Base-by-base conservation (phyloP, 1,140 invertebrate species). In the Tetragnatha versicolor region DNA sequence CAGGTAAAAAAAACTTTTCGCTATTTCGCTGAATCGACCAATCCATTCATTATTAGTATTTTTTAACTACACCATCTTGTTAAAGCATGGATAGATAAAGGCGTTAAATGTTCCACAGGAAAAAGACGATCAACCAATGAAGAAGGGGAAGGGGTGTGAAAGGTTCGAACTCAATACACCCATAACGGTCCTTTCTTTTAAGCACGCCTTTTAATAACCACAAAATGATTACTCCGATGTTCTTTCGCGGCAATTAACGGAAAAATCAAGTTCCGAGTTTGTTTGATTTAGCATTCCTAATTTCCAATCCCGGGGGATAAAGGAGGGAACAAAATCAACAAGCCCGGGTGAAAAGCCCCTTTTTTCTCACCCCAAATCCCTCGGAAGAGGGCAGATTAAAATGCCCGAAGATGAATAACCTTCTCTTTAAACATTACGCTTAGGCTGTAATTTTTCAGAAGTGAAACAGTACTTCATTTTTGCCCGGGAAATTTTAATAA, bases 221-320 rank as follows among this genome's bases (percentile, higher is more conserved):
- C 47, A 37, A 70, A 70, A 55, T 70, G 68, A 70, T 70, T 70
- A 53, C 68, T 37, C 29, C 49, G 49, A 35, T 70, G 68, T 70
- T 70, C 68, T 70, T 70, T 9, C 51, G 0, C 22, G 22, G 68
- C 39, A 70, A 70, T 70, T 70, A 70, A 70, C 49, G 68, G 37
- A 70, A 70, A 70, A 55, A 53, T 20, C 31, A 1, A 49, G 10
- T 29, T 70, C 61, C 55, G 14, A 70, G 55, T 47, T 37, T 70
- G 68, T 70, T 70, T 70, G 47, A 55, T 70, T 70, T 70, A 27
- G 47, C n/a, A n/a, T 12, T 53, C 51, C 49, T 37, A 53, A 37
- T 70, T 70, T 55, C 25, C 45, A 37, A 66, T 27, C 42, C n/a
- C 12, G 49, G 39, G 12, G 63, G 63, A 66, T 63, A 42, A 42